Evolutionary conservation across 2,888 invertebrate genomes (phyloP), one percentile per base, ranked within the genome.

Genomic region (Epicampocera succincta): DNA sequence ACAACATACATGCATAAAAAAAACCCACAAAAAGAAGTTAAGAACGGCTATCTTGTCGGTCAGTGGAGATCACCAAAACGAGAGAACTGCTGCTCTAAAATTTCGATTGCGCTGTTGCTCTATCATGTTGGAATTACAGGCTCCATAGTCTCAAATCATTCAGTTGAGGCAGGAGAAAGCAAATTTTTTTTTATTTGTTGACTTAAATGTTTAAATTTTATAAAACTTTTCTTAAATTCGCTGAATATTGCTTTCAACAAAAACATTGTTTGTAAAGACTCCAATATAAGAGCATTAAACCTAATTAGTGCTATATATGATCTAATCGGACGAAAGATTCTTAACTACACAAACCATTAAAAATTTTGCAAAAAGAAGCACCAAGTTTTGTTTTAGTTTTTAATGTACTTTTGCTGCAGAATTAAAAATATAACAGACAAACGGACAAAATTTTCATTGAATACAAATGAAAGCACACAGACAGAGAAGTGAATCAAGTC

Each of bases 391-490:
- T 61, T 17, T 46, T 65, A 48, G 74, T 38, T 74, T 73, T 46
- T 46, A 19, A 40, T 48, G 48, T 38, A 13, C 40, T 60, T 40
- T 44, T 44, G 33, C 58, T 6, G 29, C 29, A 56, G 33, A 56
- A 65, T 11, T n/a, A 65, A 4, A 61, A 65, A 74, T 69, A 52
- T 72, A 73, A 63, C 46, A 56, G 60, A 54, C 40, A 54, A 73
- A 33, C 60, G 19, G 17, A 68, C 50, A 42, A 68, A 56, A 50
- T 48, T 50, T 77, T 50, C 29, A 40, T 60, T 13, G 25, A 68
- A 50, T 52, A 38, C 15, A 68, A 58, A 63, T 50, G 25, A 42
- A 75, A 44, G 63, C 38, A 60, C 9, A 29, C 25, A 50, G 58
- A 48, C 44, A 54, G 12, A 63, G 13, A 25, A 76, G 68, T 52